Evolutionary conservation across 2,113 vertebrate genomes (phyloP), one percentile per base, ranked within the genome.

Genomic region (Empidonax traillii): DNA sequence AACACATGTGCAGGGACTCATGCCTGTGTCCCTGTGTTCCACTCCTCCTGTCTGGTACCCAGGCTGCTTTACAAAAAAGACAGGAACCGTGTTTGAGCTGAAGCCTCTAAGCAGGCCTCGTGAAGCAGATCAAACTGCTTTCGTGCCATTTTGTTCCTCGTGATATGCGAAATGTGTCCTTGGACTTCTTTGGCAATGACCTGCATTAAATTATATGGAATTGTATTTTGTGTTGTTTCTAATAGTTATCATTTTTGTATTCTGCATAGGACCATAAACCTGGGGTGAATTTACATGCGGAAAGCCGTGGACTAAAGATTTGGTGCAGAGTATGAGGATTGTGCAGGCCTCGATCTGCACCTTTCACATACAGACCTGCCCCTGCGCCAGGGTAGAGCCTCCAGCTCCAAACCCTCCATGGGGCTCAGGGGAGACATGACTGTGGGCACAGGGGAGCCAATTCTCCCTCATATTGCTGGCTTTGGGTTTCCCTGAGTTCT

Each of bases 361-460:
- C 33, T 41, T 52, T 37, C 1, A 14, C 79, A n/a, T 3, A 20
- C 7, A 22, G 27, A 71, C 16, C 37, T 23, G 62, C 18, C 41
- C 20, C 62, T 21, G 20, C 3, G 6, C 39, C 28, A 17, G 6
- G 1, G 76, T 46, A 86, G 24, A 79, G 37, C 12, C 18, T 41
- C n/a, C 21, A 1, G 4, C 53, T 37, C 49, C 44, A 20, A 58
- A 72, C 15, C 18, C 27, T 49, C 33, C 4, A 8, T 0, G 0
- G 22, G 51, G 55, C 10, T 19, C 46, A 30, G 46, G 27, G 71
- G 14, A 21, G 30, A 52, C 37, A 56, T 0, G 0, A 33, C 20
- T 1, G 2, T 2, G 39, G 30, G 14, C 24, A 41, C 39, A 7
- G 33, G 1, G 28, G 49, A 16, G 17, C 55, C 31, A 33, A 33